Evolutionary conservation across 2,113 vertebrate genomes (phyloP).

Genomic region (Tyrannus savana): DNA sequence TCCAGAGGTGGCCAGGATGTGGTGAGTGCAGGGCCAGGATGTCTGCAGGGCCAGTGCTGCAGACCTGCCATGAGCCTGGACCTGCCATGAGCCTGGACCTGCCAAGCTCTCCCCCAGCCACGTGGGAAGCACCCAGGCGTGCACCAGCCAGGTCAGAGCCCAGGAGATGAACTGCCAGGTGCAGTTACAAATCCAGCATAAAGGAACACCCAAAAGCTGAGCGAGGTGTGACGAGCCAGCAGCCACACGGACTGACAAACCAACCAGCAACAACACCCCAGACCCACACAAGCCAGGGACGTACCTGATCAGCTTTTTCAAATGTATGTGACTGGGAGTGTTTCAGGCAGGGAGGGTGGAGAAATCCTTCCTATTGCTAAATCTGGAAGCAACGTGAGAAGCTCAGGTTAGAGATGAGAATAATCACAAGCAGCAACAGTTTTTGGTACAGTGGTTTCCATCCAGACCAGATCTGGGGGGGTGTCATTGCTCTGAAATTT

Average conservation of each 20-base stretch:
- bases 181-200: too few relatives aligned
- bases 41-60: accelerated
- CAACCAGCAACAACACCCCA: neutral
- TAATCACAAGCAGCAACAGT: neutral
- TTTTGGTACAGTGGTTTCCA: neutral
- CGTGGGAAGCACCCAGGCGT: accelerated
- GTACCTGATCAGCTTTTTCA: neutral
- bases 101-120: accelerated
- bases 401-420: neutral
- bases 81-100: neutral
- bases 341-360: neutral
- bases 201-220: neutral
- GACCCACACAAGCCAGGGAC: neutral
- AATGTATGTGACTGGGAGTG: neutral
- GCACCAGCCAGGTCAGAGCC: neutral
- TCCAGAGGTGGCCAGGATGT: neutral
- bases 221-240: neutral
- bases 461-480: neutral
- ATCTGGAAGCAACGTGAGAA: neutral
- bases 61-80: neutral
- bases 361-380: constrained; percentile 17
- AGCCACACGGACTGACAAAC: accelerated
- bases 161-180: accelerated
- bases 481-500: neutral
- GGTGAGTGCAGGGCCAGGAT: accelerated